A percentile compares a stretch with the other conserved stretches of the same genome.
phyloP scores from a whole-genome alignment of 2,888 invertebrate genomes.

The Cabera pusaria region DNA sequence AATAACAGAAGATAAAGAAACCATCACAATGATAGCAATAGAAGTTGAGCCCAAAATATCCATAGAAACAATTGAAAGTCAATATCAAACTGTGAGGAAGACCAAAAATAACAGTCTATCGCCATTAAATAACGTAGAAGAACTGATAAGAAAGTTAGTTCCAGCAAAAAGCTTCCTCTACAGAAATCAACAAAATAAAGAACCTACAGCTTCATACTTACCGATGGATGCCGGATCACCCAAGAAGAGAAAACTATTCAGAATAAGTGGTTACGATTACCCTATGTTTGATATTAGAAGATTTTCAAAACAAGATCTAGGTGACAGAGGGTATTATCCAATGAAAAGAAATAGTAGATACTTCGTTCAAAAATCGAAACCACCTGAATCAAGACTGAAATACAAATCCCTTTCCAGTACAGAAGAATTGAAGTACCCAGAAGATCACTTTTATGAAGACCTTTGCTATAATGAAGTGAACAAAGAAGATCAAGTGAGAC shows the following conservation, averaged over 20 bases:
- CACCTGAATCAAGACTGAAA: slow-evolving; percentile 55
- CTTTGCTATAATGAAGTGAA: slow-evolving; percentile 62
- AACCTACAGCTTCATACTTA: slow-evolving; percentile 61
- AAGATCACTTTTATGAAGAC: slow-evolving; percentile 76
- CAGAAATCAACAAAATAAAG: slow-evolving; percentile 57
- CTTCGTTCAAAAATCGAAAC: slow-evolving; percentile 52
- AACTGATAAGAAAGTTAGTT: slow-evolving; percentile 63
- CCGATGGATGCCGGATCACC: slow-evolving; percentile 65
- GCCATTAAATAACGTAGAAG: slow-evolving; percentile 57
- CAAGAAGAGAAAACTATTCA: slow-evolving; percentile 60
- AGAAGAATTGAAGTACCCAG: slow-evolving; percentile 54
- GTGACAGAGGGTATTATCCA: slow-evolving; percentile 70
- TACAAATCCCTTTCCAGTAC: slow-evolving; percentile 59
- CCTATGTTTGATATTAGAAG: slow-evolving; percentile 63
- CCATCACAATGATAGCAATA: slow-evolving; percentile 12
- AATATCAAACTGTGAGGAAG: slow-evolving; percentile 68
- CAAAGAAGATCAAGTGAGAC: slow-evolving; percentile 27
- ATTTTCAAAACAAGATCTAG: slow-evolving; percentile 53
- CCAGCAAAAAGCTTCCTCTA: slow-evolving; percentile 76
- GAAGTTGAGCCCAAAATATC: slow-evolving; percentile 20
- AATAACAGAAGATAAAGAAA: slow-evolving; percentile 26
- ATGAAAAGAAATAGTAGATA: slow-evolving; percentile 61
- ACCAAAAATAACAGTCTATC: slow-evolving; percentile 36
- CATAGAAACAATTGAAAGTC: slow-evolving; percentile 52
- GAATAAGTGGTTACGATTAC: slow-evolving; percentile 71